phyloP scores from a whole-genome alignment of 2,113 vertebrate species.

The Uria aalge region DNA sequence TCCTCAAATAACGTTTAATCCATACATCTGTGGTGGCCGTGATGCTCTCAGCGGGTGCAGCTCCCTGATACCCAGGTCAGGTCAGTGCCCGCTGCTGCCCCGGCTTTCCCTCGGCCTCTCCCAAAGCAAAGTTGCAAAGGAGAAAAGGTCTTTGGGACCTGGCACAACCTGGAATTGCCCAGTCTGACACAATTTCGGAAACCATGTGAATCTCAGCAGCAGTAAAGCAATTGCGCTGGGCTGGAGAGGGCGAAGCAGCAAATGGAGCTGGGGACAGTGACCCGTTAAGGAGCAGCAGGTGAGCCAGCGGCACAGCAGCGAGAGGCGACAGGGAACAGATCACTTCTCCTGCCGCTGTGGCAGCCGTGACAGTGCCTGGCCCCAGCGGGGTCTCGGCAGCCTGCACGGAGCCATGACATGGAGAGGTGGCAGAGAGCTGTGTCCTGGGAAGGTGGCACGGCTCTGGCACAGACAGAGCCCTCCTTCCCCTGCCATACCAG shows the following conservation, averaged over 20 bases:
- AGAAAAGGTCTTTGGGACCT: not conserved
- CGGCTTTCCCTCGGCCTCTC: not conserved
- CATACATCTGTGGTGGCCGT: accelerated
- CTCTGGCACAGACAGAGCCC: not conserved
- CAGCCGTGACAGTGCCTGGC: not conserved
- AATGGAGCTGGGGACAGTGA: accelerated
- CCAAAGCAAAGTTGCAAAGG: not conserved
- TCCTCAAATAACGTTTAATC: not conserved
- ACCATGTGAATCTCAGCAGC: not conserved
- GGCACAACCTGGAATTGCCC: not conserved
- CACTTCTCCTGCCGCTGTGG: accelerated
- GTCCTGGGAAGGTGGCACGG: not conserved
- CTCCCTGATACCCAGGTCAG: not conserved
- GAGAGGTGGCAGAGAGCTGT: not conserved
- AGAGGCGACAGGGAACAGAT: not conserved
- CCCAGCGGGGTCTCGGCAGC: not conserved
- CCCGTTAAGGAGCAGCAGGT: accelerated
- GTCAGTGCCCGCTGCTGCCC: accelerated
- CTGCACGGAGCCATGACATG: not conserved
- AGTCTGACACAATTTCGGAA: not conserved
- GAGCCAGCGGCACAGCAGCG: not conserved
- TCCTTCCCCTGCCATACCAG: accelerated
- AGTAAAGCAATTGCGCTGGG: not conserved
- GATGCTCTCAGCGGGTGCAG: not conserved
- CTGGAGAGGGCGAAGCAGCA: not conserved